These are phyloP conservation scores for Paraescarpia echinospica DNA, from an alignment of 1,140 invertebrate species.

Conservation along the genomic window DNA sequence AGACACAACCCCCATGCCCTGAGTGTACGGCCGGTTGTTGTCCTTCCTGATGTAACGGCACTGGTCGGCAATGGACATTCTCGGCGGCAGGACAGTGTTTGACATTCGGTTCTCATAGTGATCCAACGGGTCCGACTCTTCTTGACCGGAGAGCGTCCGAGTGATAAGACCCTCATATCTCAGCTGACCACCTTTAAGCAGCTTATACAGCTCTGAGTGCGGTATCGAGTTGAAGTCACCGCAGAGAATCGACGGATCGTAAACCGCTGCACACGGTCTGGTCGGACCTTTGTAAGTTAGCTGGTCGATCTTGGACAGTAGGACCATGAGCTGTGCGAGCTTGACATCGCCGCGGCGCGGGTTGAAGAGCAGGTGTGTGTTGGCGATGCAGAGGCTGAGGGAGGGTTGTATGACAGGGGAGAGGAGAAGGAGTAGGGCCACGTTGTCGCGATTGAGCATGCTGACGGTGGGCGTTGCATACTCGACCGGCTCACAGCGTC, in stretches of 20 bases:
- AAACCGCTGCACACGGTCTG: no score
- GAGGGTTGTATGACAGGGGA: conserved; percentile 12
- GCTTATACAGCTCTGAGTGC: conserved; percentile 70
- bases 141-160: conserved; percentile 51
- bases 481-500: conserved; percentile 67
- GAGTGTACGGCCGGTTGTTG: neutral
- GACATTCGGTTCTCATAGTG: conserved; percentile 25
- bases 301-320: conserved; percentile 78
- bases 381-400: conserved; percentile 65
- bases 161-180: conserved; percentile 59
- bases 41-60: conserved; percentile 65
- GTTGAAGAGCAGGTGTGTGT: conserved; percentile 94
- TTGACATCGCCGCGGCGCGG: conserved; percentile 83
- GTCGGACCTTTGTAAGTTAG: conserved; percentile 31
- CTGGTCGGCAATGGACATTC: conserved; percentile 66
- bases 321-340: conserved; percentile 75
- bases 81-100: conserved; percentile 59
- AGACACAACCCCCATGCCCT: conserved; percentile 34
- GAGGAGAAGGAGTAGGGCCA: conserved; percentile 80
- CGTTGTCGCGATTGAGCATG: conserved; percentile 81
- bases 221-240: conserved; percentile 88
- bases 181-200: conserved; percentile 70
- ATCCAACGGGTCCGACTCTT: conserved; percentile 37
- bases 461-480: conserved; percentile 59
- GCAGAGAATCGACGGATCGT: conserved; percentile 74